These are phyloP conservation scores for Gymnosoma rotundatum DNA, from an alignment of 2,888 invertebrate species.

Conservation along the genomic window DNA sequence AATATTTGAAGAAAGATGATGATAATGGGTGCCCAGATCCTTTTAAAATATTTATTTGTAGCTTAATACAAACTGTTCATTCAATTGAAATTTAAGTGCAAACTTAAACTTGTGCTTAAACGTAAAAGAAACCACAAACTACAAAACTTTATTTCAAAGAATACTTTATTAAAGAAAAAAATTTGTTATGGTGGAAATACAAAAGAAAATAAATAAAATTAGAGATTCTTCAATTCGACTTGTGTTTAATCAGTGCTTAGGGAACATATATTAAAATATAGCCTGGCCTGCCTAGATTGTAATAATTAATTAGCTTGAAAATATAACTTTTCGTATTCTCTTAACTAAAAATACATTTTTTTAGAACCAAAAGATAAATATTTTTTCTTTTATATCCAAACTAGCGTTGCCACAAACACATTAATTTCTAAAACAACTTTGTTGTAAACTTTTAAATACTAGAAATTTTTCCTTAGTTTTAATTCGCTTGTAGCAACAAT, in stretches of 20 bases:
- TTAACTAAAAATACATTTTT: no score
- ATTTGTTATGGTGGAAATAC: no score
- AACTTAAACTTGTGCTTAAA: background rate
- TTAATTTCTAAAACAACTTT: no score
- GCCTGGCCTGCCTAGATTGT: no score
- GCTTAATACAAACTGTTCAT: slow-evolving; percentile 52
- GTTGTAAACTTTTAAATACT: background rate
- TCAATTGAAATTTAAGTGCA: slow-evolving; percentile 48
- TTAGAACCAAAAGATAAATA: no score
- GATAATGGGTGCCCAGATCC: slow-evolving; percentile 61
- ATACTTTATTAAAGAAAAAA: no score
- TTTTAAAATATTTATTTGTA: slow-evolving; percentile 46
- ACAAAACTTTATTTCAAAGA: background rate
- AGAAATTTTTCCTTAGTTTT: background rate
- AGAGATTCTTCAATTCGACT: no score
- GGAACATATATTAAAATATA: background rate
- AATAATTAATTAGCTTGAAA: no score
- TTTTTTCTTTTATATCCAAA: no score
- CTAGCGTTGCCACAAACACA: no score
- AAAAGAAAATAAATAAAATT: no score
- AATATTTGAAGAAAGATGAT: slow-evolving; percentile 57
- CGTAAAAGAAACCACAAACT: slow-evolving; percentile 5
- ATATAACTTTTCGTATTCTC: no score
- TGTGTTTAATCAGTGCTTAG: background rate
- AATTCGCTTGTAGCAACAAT: slow-evolving; percentile 23